Conservation (phyloP, 64 coral and sea anemone species). For the Stylophora pistillata region DNA sequence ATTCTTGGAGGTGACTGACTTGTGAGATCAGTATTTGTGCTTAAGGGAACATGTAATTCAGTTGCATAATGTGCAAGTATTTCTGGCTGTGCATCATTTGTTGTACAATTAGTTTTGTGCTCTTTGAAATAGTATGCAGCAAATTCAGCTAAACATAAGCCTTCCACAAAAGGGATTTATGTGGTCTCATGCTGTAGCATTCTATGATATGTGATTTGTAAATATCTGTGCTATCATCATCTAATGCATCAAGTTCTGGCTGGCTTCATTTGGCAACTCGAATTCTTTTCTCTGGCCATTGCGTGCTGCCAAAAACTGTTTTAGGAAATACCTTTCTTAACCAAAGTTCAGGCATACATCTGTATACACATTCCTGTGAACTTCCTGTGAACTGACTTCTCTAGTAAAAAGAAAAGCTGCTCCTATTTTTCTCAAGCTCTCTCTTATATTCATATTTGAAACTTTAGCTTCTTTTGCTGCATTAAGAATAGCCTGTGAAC, state of each 20-base stretch:
- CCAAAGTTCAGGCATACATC: slow-evolving; percentile 53
- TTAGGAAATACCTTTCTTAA: slow-evolving; percentile 38
- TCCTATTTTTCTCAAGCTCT: slow-evolving; percentile 43
- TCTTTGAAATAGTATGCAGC: slow-evolving; percentile 14
- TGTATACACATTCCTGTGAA: slow-evolving; percentile 53
- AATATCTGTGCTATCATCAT: slow-evolving; percentile 64
- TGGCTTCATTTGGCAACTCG: slow-evolving; percentile 67
- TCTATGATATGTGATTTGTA: slow-evolving; percentile 48
- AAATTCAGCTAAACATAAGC: slow-evolving; percentile 27
- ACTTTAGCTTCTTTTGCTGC: slow-evolving; percentile 31
- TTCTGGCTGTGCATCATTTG: slow-evolving; percentile 31
- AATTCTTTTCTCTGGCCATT: slow-evolving; percentile 45
- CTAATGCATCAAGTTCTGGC: slow-evolving; percentile 69
- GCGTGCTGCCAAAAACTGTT: slow-evolving; percentile 67
- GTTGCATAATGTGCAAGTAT: slow-evolving; percentile 22
- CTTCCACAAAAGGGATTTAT: slow-evolving; percentile 21
- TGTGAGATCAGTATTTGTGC: background rate
- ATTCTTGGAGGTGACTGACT: slow-evolving; percentile 15
- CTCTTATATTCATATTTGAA: slow-evolving; percentile 20
- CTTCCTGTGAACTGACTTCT: slow-evolving; percentile 44
- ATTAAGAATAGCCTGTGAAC: slow-evolving; percentile 33
- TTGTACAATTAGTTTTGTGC: background rate
- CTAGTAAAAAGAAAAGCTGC: slow-evolving; percentile 50
- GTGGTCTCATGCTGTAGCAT: slow-evolving; percentile 26
- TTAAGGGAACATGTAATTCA: slow-evolving; percentile 7